Evolutionary conservation across 1,140 invertebrate species (phyloP).

Genomic region (Lepidurus arcticus): DNA sequence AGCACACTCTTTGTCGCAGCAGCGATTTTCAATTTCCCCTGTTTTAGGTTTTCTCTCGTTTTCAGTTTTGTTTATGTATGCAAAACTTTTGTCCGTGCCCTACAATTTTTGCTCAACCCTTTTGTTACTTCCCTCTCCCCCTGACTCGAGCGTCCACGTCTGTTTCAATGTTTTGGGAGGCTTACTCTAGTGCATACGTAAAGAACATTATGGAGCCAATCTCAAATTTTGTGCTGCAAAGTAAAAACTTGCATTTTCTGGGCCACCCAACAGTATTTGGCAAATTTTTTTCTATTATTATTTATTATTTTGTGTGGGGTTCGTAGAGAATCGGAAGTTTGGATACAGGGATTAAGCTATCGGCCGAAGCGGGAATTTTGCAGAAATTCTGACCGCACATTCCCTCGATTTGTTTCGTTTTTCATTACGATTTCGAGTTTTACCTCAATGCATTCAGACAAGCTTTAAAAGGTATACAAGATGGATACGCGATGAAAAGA

Average conservation of each 20-base stretch:
- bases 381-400: constrained; percentile 3
- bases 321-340: background rate
- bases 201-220: constrained; percentile 1
- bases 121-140: background rate
- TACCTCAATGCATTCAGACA: constrained; percentile 7
- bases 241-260: background rate
- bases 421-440: background rate
- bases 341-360: background rate
- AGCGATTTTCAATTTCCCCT: background rate
- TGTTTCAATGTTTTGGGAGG: background rate
- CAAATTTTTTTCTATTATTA: too few species aligned
- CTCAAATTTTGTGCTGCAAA: background rate
- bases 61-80: background rate
- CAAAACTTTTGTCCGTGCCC: background rate
- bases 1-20: background rate
- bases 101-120: constrained; percentile 9
- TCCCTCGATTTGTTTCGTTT: constrained; percentile 3
- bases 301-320: too few species aligned
- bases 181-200: background rate
- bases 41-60: background rate
- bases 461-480: background rate
- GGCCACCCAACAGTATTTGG: background rate
- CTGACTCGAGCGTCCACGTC: background rate
- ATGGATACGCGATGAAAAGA: background rate
- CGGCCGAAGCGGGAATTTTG: background rate